Evolutionary conservation across 2,797 vertebrate genomes (phyloP).

Genomic region (Pogoniulus pusillus): DNA sequence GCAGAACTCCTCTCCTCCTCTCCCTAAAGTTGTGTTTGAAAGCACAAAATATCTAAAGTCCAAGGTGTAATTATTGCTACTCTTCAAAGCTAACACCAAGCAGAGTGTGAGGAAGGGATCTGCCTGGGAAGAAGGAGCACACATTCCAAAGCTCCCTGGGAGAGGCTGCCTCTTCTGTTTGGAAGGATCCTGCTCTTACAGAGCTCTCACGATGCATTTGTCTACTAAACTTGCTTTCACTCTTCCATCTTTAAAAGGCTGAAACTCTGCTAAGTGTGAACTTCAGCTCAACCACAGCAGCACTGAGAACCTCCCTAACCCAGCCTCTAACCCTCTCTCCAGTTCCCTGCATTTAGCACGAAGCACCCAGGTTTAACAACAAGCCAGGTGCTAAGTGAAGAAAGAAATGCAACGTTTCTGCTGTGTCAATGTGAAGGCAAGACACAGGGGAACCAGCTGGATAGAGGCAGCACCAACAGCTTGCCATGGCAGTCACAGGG

Average conservation of each 20-base stretch:
- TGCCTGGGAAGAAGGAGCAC: neutral
- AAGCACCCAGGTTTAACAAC: neutral
- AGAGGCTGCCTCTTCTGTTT: neutral
- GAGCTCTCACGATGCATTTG: neutral
- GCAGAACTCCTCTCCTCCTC: neutral
- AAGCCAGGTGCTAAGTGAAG: neutral
- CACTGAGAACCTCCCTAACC: neutral
- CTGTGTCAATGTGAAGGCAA: neutral
- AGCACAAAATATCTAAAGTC: neutral
- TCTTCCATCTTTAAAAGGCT: neutral
- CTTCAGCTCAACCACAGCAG: neutral
- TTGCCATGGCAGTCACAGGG: rapidly evolving
- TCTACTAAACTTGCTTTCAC: neutral
- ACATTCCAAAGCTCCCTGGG: neutral
- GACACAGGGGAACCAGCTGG: neutral
- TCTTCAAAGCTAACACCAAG: neutral
- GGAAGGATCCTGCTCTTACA: neutral
- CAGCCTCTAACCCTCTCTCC: neutral
- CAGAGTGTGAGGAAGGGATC: neutral
- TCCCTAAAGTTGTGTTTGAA: neutral
- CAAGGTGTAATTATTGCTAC: neutral
- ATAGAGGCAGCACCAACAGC: neutral
- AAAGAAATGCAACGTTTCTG: neutral
- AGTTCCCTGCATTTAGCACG: neutral
- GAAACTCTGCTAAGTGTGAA: neutral